Evolutionary conservation across 1,140 invertebrate species (phyloP).

Genomic region (Zaprionus tsacasi): DNA sequence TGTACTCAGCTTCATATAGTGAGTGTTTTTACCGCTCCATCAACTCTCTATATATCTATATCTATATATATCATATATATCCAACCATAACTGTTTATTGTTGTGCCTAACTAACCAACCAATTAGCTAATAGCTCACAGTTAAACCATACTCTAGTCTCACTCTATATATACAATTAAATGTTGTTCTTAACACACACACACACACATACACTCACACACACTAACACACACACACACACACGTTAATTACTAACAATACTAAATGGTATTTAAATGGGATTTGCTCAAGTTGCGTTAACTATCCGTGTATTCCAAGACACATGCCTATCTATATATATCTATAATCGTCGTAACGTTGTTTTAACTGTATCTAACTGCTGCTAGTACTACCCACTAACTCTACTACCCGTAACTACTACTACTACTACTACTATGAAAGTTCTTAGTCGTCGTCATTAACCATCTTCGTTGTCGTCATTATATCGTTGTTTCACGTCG

Average conservation of each 20-base stretch:
- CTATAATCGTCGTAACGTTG: constrained; percentile 34
- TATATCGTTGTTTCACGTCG: constrained; percentile 2
- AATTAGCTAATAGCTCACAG: constrained; percentile 31
- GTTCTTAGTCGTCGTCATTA: constrained; percentile 51
- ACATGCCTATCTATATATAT: constrained; percentile 10
- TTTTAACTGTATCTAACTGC: constrained; percentile 51
- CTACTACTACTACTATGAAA: constrained; percentile 42
- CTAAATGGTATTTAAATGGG: constrained; percentile 18
- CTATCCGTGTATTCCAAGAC: constrained; percentile 5
- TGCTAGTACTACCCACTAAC: constrained; percentile 25
- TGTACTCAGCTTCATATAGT: background rate
- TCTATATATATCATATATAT: constrained; percentile 6
- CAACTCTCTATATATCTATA: constrained; percentile 1
- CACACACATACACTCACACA: constrained; percentile 6
- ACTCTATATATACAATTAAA: constrained; percentile 52
- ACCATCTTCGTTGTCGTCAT: constrained; percentile 18
- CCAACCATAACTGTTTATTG: constrained; percentile 28
- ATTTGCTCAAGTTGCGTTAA: constrained; percentile 6
- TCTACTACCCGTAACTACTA: constrained; percentile 33
- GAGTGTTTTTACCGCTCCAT: background rate
- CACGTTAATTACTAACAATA: constrained; percentile 15
- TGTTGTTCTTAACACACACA: constrained; percentile 47
- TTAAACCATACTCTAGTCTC: constrained; percentile 47
- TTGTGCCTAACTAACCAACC: constrained; percentile 38
- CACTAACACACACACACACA: constrained; percentile 9